These are phyloP conservation scores for Petromus typicus DNA, from an alignment of 2,113 vertebrate species.

Conservation along the genomic window DNA sequence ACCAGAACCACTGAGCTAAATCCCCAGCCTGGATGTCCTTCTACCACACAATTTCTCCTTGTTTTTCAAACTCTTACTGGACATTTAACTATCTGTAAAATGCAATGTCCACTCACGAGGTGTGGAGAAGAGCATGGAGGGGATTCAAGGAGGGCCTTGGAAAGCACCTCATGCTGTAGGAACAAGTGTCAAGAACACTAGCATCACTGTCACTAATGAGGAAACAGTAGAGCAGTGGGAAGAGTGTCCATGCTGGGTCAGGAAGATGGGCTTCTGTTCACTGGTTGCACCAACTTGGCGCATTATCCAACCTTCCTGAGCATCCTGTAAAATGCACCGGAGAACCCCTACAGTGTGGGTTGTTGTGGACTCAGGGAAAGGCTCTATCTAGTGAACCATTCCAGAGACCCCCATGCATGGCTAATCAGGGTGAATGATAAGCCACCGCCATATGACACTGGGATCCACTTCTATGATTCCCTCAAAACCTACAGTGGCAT, in stretches of 20 bases:
- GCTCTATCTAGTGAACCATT: fast-evolving
- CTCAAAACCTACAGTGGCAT: constrained; percentile 1
- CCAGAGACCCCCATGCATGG: background rate
- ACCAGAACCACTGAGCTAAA: no score
- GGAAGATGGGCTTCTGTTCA: background rate
- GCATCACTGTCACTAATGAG: background rate
- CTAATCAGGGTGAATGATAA: background rate
- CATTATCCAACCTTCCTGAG: background rate
- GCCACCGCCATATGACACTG: constrained; percentile 15
- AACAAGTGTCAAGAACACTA: background rate
- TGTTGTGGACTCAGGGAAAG: background rate
- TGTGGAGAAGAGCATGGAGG: background rate
- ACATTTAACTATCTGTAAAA: background rate
- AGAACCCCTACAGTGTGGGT: background rate
- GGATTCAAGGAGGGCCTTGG: background rate
- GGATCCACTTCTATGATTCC: background rate
- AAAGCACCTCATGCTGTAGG: background rate
- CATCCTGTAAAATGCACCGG: background rate
- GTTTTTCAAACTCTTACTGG: background rate
- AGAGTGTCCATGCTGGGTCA: background rate
- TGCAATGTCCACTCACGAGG: background rate
- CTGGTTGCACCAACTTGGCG: background rate
- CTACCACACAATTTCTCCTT: background rate
- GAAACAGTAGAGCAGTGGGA: background rate
- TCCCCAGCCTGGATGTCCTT: no score